A percentile compares a stretch with the other conserved stretches of the same genome.
phyloP scores from a whole-genome alignment of 2,113 vertebrate genomes.

The Myotis davidii region DNA sequence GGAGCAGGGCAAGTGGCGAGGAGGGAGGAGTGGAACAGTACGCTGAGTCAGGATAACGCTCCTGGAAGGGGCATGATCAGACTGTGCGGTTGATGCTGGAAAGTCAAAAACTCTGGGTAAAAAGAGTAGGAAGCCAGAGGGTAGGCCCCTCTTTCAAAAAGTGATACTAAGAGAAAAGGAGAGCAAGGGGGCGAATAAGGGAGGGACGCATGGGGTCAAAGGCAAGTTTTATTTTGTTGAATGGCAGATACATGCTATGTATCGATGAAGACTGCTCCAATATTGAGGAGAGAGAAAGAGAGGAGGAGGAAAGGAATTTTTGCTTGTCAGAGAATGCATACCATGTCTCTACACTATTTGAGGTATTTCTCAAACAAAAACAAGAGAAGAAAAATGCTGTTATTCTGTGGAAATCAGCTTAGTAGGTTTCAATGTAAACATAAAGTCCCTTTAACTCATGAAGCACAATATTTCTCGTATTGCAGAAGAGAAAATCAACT shows the following conservation, averaged over 20 bases:
- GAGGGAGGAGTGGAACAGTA: too few species aligned
- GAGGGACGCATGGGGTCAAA: not conserved
- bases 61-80: not conserved
- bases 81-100: accelerated
- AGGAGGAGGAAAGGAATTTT: not conserved
- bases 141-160: not conserved
- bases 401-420: slow-evolving; percentile 59
- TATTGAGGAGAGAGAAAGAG: too few species aligned
- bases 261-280: not conserved
- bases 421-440: slow-evolving; percentile 48
- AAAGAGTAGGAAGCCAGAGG: not conserved
- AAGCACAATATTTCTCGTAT: not conserved
- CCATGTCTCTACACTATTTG: slow-evolving; percentile 70
- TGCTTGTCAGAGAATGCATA: slow-evolving; percentile 59
- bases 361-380: slow-evolving; percentile 79
- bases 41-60: not conserved
- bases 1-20: not conserved
- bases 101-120: accelerated
- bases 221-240: not conserved
- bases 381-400: slow-evolving; percentile 64
- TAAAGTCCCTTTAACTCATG: slow-evolving; percentile 39
- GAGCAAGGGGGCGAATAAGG: not conserved
- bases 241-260: not conserved
- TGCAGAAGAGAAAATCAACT: slow-evolving; percentile 50
- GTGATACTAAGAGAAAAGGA: not conserved